Evolutionary conservation across 2,113 vertebrate species (phyloP), one percentile per base, ranked within the genome.

Genomic region (Scortum barcoo): DNA sequence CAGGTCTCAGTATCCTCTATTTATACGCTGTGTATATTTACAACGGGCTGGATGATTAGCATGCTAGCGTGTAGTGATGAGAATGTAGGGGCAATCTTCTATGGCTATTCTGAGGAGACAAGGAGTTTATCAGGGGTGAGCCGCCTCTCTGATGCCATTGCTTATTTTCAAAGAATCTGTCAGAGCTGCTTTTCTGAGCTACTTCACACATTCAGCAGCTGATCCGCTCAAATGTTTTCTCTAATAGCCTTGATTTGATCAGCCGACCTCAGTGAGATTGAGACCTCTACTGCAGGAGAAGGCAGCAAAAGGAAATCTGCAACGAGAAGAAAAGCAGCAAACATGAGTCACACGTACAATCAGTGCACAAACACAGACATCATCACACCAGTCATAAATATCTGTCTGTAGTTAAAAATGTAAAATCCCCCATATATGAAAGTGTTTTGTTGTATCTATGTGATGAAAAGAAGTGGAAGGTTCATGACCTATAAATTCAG

Each of bases 11-110:
- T 90, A 86, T 95, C 89, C 90, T 92, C 94, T 95, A 95, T 95
- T 93, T 95, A 95, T 95, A 95, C 33, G 78, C 78, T 89, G 73
- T 78, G 89, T 94, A 91, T 95, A 93, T 95, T 94, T 95, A 93
- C 90, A 91, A 86, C 88, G 60, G 67, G 58, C 61, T 30, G 19
- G 72, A 94, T 94, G 90, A 93, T 91, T 90, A 78, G 90, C 89
- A 95, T 94, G 82, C 86, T 94, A 81, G 67, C 30, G 62, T 85
- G 80, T 88, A 83, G 83, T 78, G 87, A 91, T 80, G 79, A 85
- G 80, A 93, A 93, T 89, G 90, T 66, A 22, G 76, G 72, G 70
- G 76, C 50, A 70, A 91, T 91, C 82, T 91, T 92, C 78, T 76
- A 82, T 20, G 38, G 86, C 84, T 92, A 91, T 93, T 92, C 65